Evolutionary conservation across 2,113 vertebrate species (phyloP).

Genomic region (Plotosus lineatus): DNA sequence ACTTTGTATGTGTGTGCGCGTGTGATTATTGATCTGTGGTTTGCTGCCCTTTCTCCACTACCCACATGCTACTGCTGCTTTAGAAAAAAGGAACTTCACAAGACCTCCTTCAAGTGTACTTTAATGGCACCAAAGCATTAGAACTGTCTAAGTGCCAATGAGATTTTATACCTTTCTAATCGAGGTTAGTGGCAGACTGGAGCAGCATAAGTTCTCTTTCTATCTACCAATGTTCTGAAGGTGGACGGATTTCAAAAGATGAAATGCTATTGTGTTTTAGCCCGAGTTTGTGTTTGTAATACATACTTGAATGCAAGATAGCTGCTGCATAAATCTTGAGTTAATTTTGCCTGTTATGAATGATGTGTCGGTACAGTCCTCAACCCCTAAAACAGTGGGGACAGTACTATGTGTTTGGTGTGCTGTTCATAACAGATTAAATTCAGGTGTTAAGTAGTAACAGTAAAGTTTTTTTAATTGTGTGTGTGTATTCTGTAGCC

Average conservation of each 20-base stretch:
- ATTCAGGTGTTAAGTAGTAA: neutral
- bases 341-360: neutral
- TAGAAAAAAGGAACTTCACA: neutral
- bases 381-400: neutral
- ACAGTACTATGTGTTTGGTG: neutral
- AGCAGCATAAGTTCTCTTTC: neutral
- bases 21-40: constrained; percentile 21
- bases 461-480: too few species aligned
- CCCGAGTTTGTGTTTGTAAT: neutral
- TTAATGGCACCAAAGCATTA: neutral
- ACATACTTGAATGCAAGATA: neutral
- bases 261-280: neutral
- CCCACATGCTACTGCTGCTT: neutral
- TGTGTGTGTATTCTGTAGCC: too few species aligned
- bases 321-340: neutral
- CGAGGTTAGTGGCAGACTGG: neutral
- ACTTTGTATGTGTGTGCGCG: neutral
- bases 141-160: neutral
- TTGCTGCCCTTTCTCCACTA: neutral
- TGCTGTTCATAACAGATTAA: neutral
- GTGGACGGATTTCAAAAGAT: neutral
- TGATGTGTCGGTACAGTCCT: neutral
- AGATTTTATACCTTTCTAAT: neutral
- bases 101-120: neutral
- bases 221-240: neutral